Base-by-base conservation (phyloP, 1,140 invertebrate genomes). In the Thaumatotibia leucotreta region DNA sequence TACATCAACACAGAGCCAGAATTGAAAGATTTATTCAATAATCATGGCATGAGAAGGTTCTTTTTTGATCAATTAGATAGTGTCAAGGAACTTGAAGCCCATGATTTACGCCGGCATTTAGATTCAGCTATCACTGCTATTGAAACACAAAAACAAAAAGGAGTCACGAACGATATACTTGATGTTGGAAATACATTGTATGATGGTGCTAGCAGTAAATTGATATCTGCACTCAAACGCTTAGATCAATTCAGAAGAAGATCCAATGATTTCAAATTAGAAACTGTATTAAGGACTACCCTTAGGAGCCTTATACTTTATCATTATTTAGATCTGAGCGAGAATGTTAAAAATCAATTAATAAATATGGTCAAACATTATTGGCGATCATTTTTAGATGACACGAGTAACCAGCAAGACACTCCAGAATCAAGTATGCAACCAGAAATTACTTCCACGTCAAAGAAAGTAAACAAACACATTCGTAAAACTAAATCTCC, bases 101-200 rank as follows among this genome's bases (percentile, higher is more conserved):
- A 52, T 5, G 35, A 64, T 24, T 61, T 77, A 4, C 69, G 74
- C 20, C 49, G 29, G 9, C 54, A 67, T 45, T 33, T 82, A 33
- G 35, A 73, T 10, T n/a, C 32, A 8, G 9, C 72, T 3, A 27
- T 69, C 9, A 50, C 33, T 5, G 23, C 50, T 4, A 3, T 79
- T 9, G 54, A 66, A 22, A n/a, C 67, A 4, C 20, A 62, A 4
- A 45, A 67, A 24, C 32, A 68, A 11, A 50, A 62, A 10, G 64
- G 45, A 11, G 50, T 66, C 14, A 23, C 31, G 1, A 67, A 63
- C 27, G 58, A 68, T 23, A 11, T 79, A 0, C 5, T 76, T 3
- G 64, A 68, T 52, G 73, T 75, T 20, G 64, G 81, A 2, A 75
- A 84, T 73, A 72, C 79, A 4, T 64, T 83, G 0, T 78, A 83